phyloP scores from a whole-genome alignment of 2,797 vertebrate genomes.

The Pteronotus mesoamericanus region DNA sequence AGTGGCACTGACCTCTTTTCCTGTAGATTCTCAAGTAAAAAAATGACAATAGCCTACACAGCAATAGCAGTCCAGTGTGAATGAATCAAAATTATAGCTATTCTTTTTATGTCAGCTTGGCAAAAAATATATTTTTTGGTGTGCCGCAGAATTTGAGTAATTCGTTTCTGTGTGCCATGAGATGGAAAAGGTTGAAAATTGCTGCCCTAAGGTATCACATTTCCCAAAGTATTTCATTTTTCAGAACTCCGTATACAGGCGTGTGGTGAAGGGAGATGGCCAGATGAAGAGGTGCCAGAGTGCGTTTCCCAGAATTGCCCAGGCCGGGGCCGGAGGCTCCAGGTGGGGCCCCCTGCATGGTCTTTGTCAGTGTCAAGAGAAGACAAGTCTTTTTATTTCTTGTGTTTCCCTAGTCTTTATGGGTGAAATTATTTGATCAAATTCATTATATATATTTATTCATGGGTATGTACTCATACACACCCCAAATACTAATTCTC shows the following conservation, averaged over 20 bases:
- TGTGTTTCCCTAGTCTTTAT: background rate
- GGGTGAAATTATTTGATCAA: background rate
- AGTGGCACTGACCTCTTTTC: background rate
- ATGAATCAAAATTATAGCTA: background rate
- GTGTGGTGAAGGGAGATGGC: accelerated
- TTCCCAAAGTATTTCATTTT: background rate
- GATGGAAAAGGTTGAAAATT: background rate
- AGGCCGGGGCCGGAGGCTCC: background rate
- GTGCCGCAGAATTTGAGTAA: background rate
- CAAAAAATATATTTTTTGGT: background rate
- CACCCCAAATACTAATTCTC: background rate
- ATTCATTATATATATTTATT: background rate
- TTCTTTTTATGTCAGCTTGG: background rate
- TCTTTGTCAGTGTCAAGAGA: background rate
- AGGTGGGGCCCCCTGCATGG: background rate
- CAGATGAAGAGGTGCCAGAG: background rate
- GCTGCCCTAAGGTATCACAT: background rate
- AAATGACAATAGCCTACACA: background rate
- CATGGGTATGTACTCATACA: background rate
- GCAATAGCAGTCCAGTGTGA: background rate
- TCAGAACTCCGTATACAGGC: background rate
- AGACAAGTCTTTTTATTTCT: background rate
- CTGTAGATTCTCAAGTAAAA: background rate
- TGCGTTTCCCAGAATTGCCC: background rate
- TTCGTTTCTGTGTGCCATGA: background rate